phyloP scores from a whole-genome alignment of 2,113 vertebrate genomes.

The Gila orcuttii region DNA sequence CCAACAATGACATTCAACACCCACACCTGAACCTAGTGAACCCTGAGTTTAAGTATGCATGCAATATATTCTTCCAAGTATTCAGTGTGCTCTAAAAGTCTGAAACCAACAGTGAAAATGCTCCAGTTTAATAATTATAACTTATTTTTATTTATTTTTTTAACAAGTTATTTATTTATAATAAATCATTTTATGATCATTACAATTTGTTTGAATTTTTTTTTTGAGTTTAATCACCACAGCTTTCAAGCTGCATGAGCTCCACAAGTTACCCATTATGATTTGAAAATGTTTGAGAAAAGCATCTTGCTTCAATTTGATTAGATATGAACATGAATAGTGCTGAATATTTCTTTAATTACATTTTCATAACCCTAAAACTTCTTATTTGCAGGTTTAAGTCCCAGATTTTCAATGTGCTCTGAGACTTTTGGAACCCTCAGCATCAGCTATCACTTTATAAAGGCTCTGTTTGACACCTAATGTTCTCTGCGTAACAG shows the following conservation, averaged over 20 bases:
- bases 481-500: neutral
- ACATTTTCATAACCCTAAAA: neutral
- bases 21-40: constrained; percentile 4
- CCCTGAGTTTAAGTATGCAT: neutral
- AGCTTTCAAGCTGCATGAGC: neutral
- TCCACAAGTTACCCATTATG: neutral
- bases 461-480: neutral
- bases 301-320: neutral
- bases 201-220: neutral
- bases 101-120: neutral
- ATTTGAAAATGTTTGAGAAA: neutral
- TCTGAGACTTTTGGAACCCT: neutral
- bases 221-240: neutral
- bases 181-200: neutral
- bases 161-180: neutral
- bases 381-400: neutral
- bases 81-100: neutral
- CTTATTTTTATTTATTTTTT: neutral
- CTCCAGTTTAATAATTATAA: neutral
- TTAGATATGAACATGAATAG: neutral
- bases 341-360: neutral
- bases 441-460: neutral
- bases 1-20: neutral
- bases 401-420: no score
- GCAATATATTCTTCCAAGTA: neutral